Evolutionary conservation across 2,113 vertebrate species (phyloP), one percentile per base, ranked within the genome.

Genomic region (Mesitornis unicolor): DNA sequence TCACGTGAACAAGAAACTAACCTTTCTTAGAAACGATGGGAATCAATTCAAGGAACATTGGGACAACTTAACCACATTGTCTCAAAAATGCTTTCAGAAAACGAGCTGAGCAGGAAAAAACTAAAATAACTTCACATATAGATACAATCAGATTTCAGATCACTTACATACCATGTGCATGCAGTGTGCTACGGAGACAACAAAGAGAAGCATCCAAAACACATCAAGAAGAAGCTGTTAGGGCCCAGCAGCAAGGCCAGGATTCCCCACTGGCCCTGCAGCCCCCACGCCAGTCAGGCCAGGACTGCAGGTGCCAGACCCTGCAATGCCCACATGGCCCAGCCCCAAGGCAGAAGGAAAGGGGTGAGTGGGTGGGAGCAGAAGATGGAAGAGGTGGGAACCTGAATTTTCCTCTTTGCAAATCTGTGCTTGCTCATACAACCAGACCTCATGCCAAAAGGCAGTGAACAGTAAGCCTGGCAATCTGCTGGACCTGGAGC

Each of bases 281-380:
- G 60, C 60, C 43, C 43, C 28, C 48, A 40, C 3, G 16, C 22
- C 18, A 74, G 73, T 26, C 6, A 4, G n/a, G n/a, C 50, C 77
- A 65, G 11, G 28, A 31, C 64, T 61, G 50, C n/a, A 33, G 69
- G 45, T 88, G 67, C 21, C 70, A 16, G 42, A 36, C 31, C 56
- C 65, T 26, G 64, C 0, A n/a, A 67, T 59, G 29, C 47, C 50
- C 43, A n/a, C 3, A 1, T 0, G 4, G 38, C 47, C 43, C n/a
- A 35, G 31, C 18, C 53, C 29, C 16, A 22, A 0, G 3, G 61
- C 36, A 69, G 38, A 35, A 78, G 61, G 20, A 53, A 69, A 14
- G 22, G 19, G 20, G 7, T 0, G 0, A 42, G n/a, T 1, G 0
- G 51, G 33, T 13, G 17, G n/a, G 5, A 67, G n/a, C 9, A 21